Evolutionary conservation across 1,140 invertebrate genomes (phyloP), one percentile per base, ranked within the genome.

Genomic region (Bombus turneri): DNA sequence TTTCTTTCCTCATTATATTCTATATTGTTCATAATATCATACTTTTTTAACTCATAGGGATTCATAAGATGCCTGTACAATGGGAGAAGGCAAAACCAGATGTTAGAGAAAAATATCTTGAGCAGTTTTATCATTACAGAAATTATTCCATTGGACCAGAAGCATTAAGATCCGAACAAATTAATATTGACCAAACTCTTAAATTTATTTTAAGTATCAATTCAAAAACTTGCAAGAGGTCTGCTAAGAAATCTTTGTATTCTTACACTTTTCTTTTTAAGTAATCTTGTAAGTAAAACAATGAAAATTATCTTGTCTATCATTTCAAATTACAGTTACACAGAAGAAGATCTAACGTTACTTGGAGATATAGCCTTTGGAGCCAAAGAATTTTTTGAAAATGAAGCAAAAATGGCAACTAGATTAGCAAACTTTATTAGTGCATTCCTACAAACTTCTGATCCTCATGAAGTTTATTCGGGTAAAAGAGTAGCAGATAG

Each of bases 361-460:
- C 96, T 96, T 80, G 98, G 98, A 10, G 98, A 99, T 93, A 96
- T 99, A 73, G 96, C 97, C 53, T 98, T 95, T 93, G 98, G 98
- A 1, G 97, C 97, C 1, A 96, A 98, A 88, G 97, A 97, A 83
- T 98, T 98, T 94, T 99, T 99, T 93, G 97, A 98, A 92, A 98
- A 99, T 92, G 98, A 99, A 96, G 99, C 99, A 10, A 97, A 98
- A 94, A 99, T 99, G 97, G 99, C 99, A 3, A 96, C 99, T 15
- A 96, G 99, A 79, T 95, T 99, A 77, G 98, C 99, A 0, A 99
- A 99, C 94, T 99, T 99, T 93, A 97, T 99, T 75, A 98, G 98
- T 93, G 97, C 98, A 31, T 99, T 99, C 94, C 94, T 99, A 85
- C 99, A 99, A 96, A 96, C 98, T 93, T 98, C 98, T 22, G 98